Conservation (phyloP, 2,113 vertebrate genomes). For the Oncorhynchus mykiss region DNA sequence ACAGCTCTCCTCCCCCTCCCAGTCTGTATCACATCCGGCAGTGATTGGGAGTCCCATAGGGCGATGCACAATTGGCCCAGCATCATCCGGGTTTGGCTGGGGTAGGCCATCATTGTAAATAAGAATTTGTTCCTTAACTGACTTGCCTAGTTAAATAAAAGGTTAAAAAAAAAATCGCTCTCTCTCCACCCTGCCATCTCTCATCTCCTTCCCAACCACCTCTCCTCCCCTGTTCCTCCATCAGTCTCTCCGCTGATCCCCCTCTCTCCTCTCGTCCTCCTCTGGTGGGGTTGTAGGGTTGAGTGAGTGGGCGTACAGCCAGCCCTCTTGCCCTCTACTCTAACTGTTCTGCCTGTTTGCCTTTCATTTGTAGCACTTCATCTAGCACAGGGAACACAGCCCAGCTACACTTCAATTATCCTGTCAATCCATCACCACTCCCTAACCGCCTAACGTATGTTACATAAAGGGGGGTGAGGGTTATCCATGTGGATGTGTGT, state of each 20-base stretch:
- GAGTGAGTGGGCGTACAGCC: conserved; percentile 47
- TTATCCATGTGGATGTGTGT: conserved; percentile 3
- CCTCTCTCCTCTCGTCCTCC: background rate
- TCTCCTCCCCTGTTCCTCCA: background rate
- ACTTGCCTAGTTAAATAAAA: too few relatives aligned
- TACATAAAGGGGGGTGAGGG: background rate
- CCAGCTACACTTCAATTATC: conserved; percentile 33
- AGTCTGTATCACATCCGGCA: too few relatives aligned
- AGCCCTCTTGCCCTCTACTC: conserved; percentile 31
- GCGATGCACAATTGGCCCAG: too few relatives aligned
- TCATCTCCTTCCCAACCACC: background rate
- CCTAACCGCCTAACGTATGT: conserved; percentile 16
- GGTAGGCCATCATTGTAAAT: too few relatives aligned
- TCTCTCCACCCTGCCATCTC: background rate
- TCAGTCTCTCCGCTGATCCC: background rate
- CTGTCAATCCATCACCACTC: conserved; percentile 16
- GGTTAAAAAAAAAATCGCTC: too few relatives aligned
- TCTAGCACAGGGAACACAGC: conserved; percentile 28
- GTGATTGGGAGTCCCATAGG: too few relatives aligned
- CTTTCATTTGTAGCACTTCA: conserved; percentile 31
- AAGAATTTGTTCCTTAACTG: too few relatives aligned
- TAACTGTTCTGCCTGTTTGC: conserved; percentile 44
- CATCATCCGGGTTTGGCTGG: too few relatives aligned
- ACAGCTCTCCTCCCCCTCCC: background rate
- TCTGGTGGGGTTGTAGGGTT: conserved; percentile 10